phyloP scores from a whole-genome alignment of 2,888 invertebrate species.

The Cremastinae sp. region DNA sequence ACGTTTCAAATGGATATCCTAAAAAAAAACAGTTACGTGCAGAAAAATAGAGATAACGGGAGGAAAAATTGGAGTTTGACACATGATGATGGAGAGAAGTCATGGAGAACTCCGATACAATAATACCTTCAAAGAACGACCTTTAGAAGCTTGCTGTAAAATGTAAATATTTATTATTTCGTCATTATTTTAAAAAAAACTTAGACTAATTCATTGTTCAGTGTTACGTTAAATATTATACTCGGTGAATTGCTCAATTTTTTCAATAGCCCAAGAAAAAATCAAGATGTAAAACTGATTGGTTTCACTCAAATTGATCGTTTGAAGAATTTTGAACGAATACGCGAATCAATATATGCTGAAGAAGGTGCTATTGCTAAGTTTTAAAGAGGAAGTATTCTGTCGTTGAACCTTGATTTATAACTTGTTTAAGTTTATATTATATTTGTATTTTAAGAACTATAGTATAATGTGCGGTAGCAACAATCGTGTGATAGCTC shows the following conservation, averaged over 20 bases:
- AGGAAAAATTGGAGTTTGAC: too few relatives aligned
- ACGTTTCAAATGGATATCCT: too few relatives aligned
- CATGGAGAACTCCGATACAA: background rate
- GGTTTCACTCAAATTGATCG: background rate
- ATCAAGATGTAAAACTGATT: background rate
- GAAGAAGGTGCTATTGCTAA: background rate
- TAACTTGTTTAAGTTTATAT: too few relatives aligned
- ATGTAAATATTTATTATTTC: constrained; percentile 54
- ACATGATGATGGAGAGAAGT: background rate
- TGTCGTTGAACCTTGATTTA: background rate
- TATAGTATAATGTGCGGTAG: too few relatives aligned
- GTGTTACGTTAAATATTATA: constrained; percentile 5
- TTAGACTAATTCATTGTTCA: constrained; percentile 1
- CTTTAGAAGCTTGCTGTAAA: constrained; percentile 12
- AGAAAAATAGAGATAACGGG: too few relatives aligned
- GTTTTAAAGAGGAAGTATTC: background rate
- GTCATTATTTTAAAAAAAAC: background rate
- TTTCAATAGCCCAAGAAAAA: background rate
- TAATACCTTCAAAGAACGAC: background rate
- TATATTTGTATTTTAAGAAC: too few relatives aligned
- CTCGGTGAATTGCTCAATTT: constrained; percentile 45
- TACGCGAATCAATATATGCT: background rate
- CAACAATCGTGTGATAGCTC: too few relatives aligned
- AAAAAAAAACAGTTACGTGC: too few relatives aligned
- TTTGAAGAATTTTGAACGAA: background rate